A percentile compares a stretch with the other conserved stretches of the same genome.
Conservation (phyloP, 2,888 invertebrate genomes). For the Drosophila setosimentum region DNA sequence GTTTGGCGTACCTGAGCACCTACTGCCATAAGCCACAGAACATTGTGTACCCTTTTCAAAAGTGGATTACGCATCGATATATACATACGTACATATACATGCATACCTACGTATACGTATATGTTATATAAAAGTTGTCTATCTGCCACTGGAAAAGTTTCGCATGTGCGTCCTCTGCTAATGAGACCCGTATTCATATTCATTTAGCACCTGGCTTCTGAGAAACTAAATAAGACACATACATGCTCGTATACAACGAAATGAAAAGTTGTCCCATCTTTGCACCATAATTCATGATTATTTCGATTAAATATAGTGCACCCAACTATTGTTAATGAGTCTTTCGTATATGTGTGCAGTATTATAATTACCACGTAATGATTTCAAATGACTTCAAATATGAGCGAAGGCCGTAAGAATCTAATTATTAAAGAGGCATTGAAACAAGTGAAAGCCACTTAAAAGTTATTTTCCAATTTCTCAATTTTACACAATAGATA, state of each 20-base stretch:
- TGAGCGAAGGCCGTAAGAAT: not conserved
- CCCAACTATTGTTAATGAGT: conserved; percentile 17
- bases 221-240: conserved; percentile 56
- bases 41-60: conserved; percentile 56
- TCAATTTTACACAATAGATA: not conserved
- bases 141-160: conserved; percentile 57
- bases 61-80: conserved; percentile 72
- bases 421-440: not conserved
- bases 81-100: conserved; percentile 41
- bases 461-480: not conserved
- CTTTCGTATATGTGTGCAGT: not conserved
- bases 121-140: conserved; percentile 11
- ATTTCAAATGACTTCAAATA: not conserved
- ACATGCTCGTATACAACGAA: conserved; percentile 12
- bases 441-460: not conserved
- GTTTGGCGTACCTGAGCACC: conserved; percentile 54
- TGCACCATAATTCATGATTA: conserved; percentile 46
- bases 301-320: conserved; percentile 24
- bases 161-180: conserved; percentile 66
- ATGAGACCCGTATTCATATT: conserved; percentile 72
- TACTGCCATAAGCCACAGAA: not conserved
- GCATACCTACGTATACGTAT: not conserved
- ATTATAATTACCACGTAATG: not conserved
- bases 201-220: conserved; percentile 60
- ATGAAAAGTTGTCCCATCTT: conserved; percentile 16